Evolutionary conservation across 2,113 vertebrate genomes (phyloP), one percentile per base, ranked within the genome.

Genomic region (Pteronura brasiliensis): DNA sequence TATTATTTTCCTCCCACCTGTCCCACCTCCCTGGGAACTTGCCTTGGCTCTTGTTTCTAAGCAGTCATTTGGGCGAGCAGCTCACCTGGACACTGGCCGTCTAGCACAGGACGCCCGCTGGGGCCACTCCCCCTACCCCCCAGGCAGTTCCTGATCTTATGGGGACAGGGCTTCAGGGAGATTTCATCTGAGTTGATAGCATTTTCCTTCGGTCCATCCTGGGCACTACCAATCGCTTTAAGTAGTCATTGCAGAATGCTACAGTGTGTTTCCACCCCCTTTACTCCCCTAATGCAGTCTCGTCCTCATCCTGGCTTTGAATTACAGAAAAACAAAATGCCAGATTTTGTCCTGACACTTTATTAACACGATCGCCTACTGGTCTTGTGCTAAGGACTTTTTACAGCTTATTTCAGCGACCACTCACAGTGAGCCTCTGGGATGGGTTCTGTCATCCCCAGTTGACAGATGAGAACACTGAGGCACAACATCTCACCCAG

Each of bases 91-190:
- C 23, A 23, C 59, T 11, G 34, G 36, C 85, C 39, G 6, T 31
- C 12, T 7, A 29, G 49, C 20, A 34, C 42, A 49, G 52, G 69
- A 34, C 20, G 17, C 69, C 87, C 29, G 1, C 47, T 25, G 36
- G 25, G 34, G 3, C 42, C 4, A 0, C 42, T 23, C 21, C 57
- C 52, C 21, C 3, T 6, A 20, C 14, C 4, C 39, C 17, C 5
- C 15, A 1, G 52, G 34, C 59, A 67, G 14, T 23, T 29, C 21
- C 39, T 21, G 15, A n/a, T 13, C 9, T n/a, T 17, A 8, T 14
- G 13, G 7, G 17, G 12, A 25, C 2, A 10, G 15, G 12, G 42
- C 72, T 82, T 69, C 1, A 1, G 17, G 42, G 13, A 84, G 47
- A 72, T 15, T 52, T 87, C 29, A 44, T 88, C 84, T 63, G 31